These are phyloP conservation scores for Drosophila nasuta DNA, from an alignment of 1,140 invertebrate genomes.

Conservation along the genomic window DNA sequence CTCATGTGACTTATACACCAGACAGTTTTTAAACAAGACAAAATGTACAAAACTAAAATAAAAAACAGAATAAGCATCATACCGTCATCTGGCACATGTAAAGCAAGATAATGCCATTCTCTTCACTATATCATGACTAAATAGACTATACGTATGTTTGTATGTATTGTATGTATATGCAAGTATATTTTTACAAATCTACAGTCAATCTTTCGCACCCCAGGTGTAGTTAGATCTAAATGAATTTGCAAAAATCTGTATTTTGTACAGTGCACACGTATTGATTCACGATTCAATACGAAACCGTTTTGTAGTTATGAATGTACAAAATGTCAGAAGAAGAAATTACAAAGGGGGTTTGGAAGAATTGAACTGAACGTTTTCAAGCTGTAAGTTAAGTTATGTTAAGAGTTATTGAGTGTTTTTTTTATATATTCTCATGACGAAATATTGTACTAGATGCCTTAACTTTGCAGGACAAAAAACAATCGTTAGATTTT, in stretches of 20 bases:
- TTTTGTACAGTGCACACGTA: conserved; percentile 33
- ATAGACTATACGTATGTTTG: conserved; percentile 9
- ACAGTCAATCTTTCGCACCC: conserved; percentile 22
- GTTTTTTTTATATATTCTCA: conserved; percentile 14
- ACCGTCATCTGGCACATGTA: conserved; percentile 33
- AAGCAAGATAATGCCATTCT: conserved; percentile 18
- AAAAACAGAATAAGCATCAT: conserved; percentile 28
- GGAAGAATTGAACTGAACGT: conserved; percentile 61
- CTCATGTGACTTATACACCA: conserved; percentile 67
- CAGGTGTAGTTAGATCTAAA: conserved; percentile 12
- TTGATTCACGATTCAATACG: conserved; percentile 25
- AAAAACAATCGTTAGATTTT: conserved; percentile 12
- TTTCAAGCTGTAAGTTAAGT: conserved; percentile 21
- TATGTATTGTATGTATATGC: conserved; percentile 4
- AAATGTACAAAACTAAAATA: conserved; percentile 29
- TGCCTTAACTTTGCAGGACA: conserved; percentile 38
- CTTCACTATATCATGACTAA: not conserved
- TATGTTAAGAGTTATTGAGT: conserved; percentile 12
- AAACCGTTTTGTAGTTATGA: conserved; percentile 14
- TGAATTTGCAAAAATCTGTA: conserved; percentile 24
- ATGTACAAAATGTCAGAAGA: conserved; percentile 41
- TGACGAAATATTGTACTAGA: conserved; percentile 20
- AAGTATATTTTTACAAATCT: conserved; percentile 18
- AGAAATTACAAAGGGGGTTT: conserved; percentile 47
- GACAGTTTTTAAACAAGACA: conserved; percentile 55